Conservation (phyloP, 2,113 vertebrate genomes). For the Nerophis ophidion region DNA sequence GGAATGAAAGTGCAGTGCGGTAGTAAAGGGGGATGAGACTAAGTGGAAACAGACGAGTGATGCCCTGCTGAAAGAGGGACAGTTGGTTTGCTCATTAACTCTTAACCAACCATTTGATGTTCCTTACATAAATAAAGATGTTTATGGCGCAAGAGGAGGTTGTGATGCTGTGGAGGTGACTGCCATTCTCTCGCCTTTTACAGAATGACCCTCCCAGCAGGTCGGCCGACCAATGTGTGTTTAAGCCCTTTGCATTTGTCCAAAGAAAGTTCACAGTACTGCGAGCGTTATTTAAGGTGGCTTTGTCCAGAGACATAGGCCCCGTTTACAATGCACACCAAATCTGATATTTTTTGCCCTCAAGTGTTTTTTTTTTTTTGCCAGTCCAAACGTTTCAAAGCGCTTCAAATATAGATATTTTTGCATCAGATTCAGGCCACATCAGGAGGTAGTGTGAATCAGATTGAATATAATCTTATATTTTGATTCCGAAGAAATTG, state of each 20-base stretch:
- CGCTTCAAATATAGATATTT: too few relatives aligned
- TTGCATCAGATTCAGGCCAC: too few relatives aligned
- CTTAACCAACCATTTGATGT: slow-evolving; percentile 56
- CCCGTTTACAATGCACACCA: too few relatives aligned
- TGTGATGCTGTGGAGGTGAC: slow-evolving; percentile 1
- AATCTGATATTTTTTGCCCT: too few relatives aligned
- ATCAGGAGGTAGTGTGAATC: too few relatives aligned
- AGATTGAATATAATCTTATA: too few relatives aligned
- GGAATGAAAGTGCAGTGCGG: slow-evolving; percentile 38
- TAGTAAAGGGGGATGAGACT: background rate
- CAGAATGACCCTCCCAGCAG: slow-evolving; percentile 14
- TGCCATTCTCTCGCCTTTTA: slow-evolving; percentile 16
- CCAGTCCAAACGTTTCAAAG: too few relatives aligned
- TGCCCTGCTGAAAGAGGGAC: slow-evolving; percentile 16
- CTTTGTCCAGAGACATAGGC: too few relatives aligned
- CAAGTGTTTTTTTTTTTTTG: too few relatives aligned
- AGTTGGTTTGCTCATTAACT: slow-evolving; percentile 67
- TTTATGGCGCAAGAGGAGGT: slow-evolving; percentile 46
- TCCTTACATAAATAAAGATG: slow-evolving; percentile 57
- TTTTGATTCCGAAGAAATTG: too few relatives aligned
- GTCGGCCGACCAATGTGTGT: slow-evolving; percentile 33
- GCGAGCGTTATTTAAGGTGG: slow-evolving; percentile 9
- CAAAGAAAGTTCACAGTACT: slow-evolving; percentile 19
- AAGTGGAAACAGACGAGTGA: slow-evolving; percentile 14
- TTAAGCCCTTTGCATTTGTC: slow-evolving; percentile 28